Conservation (phyloP, 2,113 vertebrate genomes). For the Microcebus lehilahytsara region DNA sequence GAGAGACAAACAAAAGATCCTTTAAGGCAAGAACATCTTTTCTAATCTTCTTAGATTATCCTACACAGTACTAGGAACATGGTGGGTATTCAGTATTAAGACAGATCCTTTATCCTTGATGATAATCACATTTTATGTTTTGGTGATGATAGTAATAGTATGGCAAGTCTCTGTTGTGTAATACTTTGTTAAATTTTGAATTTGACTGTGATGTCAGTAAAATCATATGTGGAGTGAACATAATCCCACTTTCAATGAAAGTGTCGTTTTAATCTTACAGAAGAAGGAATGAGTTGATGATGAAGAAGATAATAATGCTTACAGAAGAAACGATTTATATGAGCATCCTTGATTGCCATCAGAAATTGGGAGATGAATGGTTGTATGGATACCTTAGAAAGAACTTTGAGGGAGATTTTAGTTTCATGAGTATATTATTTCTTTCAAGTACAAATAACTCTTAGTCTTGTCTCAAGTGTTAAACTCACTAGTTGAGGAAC, state of each 20-base stretch:
- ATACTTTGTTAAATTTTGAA: constrained; percentile 5
- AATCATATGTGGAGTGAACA: background rate
- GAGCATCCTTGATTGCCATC: background rate
- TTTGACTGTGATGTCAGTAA: constrained; percentile 2
- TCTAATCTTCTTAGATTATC: constrained; percentile 5
- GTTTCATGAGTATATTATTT: constrained; percentile 34
- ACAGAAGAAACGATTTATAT: background rate
- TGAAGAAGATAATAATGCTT: background rate
- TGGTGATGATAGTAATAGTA: background rate
- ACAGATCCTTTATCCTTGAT: background rate
- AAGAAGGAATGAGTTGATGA: background rate
- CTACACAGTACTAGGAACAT: background rate
- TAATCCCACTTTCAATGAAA: background rate
- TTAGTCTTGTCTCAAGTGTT: background rate
- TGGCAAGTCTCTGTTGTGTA: background rate
- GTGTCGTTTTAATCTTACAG: constrained; percentile 35
- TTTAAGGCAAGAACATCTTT: constrained; percentile 27
- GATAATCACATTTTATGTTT: constrained; percentile 11
- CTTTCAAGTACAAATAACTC: constrained; percentile 17
- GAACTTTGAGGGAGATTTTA: constrained; percentile 9
- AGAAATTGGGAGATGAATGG: background rate
- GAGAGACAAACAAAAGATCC: background rate
- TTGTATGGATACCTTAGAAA: background rate
- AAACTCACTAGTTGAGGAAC: constrained; percentile 31
- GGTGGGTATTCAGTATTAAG: background rate